Evolutionary conservation across 2,888 invertebrate species (phyloP).

Genomic region (Netelia melanura): DNA sequence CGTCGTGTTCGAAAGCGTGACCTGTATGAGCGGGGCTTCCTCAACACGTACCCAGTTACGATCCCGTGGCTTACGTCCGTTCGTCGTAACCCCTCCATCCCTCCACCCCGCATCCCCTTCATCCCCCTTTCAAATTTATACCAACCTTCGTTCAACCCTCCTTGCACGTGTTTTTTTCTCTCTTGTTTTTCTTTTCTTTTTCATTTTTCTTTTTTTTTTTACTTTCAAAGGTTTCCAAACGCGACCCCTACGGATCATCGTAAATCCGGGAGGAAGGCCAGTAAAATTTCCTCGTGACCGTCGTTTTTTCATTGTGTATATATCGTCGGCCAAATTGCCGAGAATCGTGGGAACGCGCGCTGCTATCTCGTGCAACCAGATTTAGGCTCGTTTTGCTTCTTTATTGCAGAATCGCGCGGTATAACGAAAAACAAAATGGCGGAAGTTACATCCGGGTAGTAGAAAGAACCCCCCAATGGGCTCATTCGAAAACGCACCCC

Average conservation of each 20-base stretch:
- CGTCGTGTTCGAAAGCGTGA: slow-evolving; percentile 68
- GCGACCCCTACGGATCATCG: slow-evolving; percentile 6
- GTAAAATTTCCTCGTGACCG: not conserved
- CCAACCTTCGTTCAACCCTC: not conserved
- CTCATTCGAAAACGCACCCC: no score
- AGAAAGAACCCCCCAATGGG: no score
- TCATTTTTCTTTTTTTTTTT: not conserved
- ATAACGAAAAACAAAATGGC: not conserved
- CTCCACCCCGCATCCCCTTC: slow-evolving; percentile 20
- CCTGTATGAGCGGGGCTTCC: slow-evolving; percentile 64
- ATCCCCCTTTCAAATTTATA: slow-evolving; percentile 2
- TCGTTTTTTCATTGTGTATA: not conserved
- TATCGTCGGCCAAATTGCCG: not conserved
- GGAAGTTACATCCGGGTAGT: not conserved
- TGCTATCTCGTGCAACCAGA: not conserved
- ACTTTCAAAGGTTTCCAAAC: slow-evolving; percentile 56
- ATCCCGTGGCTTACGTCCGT: slow-evolving; percentile 13
- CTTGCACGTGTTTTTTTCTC: not conserved
- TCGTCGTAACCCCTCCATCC: slow-evolving; percentile 3
- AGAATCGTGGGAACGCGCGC: slow-evolving; percentile 10
- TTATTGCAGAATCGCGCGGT: not conserved
- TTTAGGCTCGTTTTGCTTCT: not conserved
- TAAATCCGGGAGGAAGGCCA: slow-evolving; percentile 30
- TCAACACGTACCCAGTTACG: slow-evolving; percentile 37
- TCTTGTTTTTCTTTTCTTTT: slow-evolving; percentile 1